phyloP scores from a whole-genome alignment of 2,888 invertebrate genomes.

The Drosophila merina region DNA sequence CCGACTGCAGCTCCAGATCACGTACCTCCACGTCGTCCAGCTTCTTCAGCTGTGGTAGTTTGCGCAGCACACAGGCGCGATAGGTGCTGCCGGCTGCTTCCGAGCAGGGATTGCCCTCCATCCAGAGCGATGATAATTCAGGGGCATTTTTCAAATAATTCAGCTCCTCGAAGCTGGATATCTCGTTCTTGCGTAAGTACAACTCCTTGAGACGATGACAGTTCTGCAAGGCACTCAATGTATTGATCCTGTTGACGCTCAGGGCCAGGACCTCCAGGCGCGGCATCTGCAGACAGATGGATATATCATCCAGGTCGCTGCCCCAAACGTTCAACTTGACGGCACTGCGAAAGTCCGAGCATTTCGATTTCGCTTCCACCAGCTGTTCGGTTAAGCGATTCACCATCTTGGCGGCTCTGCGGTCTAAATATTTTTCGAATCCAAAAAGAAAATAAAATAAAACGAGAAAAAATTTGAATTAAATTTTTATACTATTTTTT shows the following conservation, averaged over 20 bases:
- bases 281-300: constrained; percentile 15
- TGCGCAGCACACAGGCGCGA: constrained; percentile 23
- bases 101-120: constrained; percentile 22
- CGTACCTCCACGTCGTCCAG: constrained; percentile 18
- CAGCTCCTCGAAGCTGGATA: constrained; percentile 11
- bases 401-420: background rate
- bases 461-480: background rate
- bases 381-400: background rate
- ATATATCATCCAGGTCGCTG: constrained; percentile 15
- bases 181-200: constrained; percentile 12
- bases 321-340: constrained; percentile 16
- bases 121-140: background rate
- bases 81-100: constrained; percentile 4
- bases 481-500: background rate
- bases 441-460: background rate
- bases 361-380: constrained; percentile 7
- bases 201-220: constrained; percentile 14
- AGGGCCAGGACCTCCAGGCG: constrained; percentile 18
- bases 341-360: constrained; percentile 1
- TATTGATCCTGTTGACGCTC: constrained; percentile 14
- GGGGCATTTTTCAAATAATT: constrained; percentile 3
- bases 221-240: constrained; percentile 6
- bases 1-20: constrained; percentile 4
- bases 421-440: background rate
- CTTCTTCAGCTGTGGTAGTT: constrained; percentile 8